Evolutionary conservation across 1,140 invertebrate species (phyloP), one percentile per base, ranked within the genome.

Genomic region (Drosophila carrolli): DNA sequence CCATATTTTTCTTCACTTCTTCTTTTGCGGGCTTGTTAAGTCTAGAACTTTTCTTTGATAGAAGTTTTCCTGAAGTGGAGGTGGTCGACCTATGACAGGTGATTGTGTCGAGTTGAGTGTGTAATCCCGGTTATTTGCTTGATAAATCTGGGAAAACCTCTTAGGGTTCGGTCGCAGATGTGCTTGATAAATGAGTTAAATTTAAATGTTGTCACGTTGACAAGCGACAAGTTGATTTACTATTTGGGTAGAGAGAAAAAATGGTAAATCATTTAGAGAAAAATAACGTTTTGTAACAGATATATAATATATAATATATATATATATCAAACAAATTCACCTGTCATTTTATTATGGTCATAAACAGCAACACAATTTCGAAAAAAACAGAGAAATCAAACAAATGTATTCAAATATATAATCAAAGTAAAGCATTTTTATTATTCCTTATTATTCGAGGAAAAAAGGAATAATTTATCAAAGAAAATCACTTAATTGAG

Each of bases 401-500:
- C 5, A 40, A n/a, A n/a, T 23, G 0, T 29, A 27, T 53, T 10
- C 7, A 11, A 38, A 16, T 13, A 29, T 38, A 60, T 5, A 10
- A 8, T 16, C 13, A 7, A 10, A 10, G 8, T 56, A 19, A 32
- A 32, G 29, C 29, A 32, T 8, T 32, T 29, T 29, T 19, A 8
- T 40, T 14, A n/a, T 29, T 4, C 10, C 14, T 13, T 40, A 5
- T 16, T 38, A 47, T 19, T 66, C 58, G 41, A 62, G 8, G 40
- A 57, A 57, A 58, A n/a, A 11, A 9, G 10, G 23, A n/a, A 29
- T 16, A 54, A 73, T 63, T 74, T 32, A 50, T 58, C 11, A 60
- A 65, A 78, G 19, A 23, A 72, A 72, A 65, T 63, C 43, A 53
- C 59, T 80, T 80, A 75, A 80, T 80, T 75, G 78, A 75, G 38